Conservation (phyloP, 1,140 invertebrate species). For the Cydia pomonella region DNA sequence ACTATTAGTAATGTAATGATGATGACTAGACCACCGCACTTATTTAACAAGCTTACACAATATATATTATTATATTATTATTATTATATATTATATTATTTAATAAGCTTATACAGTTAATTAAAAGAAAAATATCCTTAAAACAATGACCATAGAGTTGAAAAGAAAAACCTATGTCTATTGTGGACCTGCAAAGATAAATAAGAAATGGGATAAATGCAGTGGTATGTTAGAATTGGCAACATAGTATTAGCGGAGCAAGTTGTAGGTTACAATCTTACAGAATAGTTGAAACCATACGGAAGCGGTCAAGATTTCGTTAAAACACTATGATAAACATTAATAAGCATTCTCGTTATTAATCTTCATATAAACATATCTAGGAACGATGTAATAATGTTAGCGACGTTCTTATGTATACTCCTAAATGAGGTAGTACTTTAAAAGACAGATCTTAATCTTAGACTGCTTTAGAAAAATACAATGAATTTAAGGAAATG, state of each 20-base stretch:
- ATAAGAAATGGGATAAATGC: slow-evolving; percentile 11
- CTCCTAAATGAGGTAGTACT: too few relatives aligned
- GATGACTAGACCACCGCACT: slow-evolving; percentile 45
- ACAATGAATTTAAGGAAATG: too few relatives aligned
- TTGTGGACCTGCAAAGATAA: background rate
- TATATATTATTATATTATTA: too few relatives aligned
- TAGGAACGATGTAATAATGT: background rate
- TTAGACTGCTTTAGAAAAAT: too few relatives aligned
- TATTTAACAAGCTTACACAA: slow-evolving; percentile 1
- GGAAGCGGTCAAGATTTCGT: slow-evolving; percentile 6
- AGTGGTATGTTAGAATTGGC: slow-evolving; percentile 10
- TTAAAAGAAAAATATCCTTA: background rate
- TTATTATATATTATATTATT: too few relatives aligned
- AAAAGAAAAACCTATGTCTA: background rate
- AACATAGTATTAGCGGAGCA: background rate
- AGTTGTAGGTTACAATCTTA: slow-evolving; percentile 5
- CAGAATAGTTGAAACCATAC: slow-evolving; percentile 1
- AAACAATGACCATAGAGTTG: background rate
- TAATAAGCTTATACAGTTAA: background rate
- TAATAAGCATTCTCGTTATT: background rate
- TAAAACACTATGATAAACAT: slow-evolving; percentile 11
- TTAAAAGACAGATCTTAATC: too few relatives aligned
- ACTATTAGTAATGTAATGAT: slow-evolving; percentile 49
- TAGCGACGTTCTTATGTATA: background rate
- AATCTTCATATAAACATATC: background rate